Evolutionary conservation across 2,888 invertebrate genomes (phyloP).

Genomic region (Venustoraphidia nigricollis): DNA sequence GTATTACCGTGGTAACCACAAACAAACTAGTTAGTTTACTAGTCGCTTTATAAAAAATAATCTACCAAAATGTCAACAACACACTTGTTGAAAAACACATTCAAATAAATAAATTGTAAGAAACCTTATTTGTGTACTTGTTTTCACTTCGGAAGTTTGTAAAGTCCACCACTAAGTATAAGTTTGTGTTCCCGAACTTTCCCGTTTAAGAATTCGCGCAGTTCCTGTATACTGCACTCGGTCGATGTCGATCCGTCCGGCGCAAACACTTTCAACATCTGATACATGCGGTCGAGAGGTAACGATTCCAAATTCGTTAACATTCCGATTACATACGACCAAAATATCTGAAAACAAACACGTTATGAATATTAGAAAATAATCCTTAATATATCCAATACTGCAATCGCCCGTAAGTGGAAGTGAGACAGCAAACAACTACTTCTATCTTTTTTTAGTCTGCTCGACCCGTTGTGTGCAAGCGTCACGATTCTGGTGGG

Average conservation of each 20-base stretch:
- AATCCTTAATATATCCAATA: too few species aligned
- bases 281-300: conserved; percentile 83
- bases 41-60: too few species aligned
- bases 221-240: conserved; percentile 77
- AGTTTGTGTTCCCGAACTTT: conserved; percentile 87
- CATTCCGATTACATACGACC: conserved; percentile 97
- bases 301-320: conserved; percentile 84
- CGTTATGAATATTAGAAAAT: too few species aligned
- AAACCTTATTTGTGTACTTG: conserved; percentile 22
- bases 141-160: conserved; percentile 58
- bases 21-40: too few species aligned
- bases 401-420: too few species aligned
- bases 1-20: too few species aligned
- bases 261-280: conserved; percentile 94
- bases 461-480: too few species aligned
- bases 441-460: too few species aligned
- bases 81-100: too few species aligned
- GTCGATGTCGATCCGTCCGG: conserved; percentile 77
- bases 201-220: conserved; percentile 77
- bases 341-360: conserved; percentile 48
- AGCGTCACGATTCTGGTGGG: too few species aligned
- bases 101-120: background rate
- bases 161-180: conserved; percentile 71
- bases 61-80: too few species aligned
- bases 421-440: too few species aligned